These are phyloP conservation scores for Polyommatus iphigenia DNA, from an alignment of 2,888 invertebrate species.

Conservation along the genomic window DNA sequence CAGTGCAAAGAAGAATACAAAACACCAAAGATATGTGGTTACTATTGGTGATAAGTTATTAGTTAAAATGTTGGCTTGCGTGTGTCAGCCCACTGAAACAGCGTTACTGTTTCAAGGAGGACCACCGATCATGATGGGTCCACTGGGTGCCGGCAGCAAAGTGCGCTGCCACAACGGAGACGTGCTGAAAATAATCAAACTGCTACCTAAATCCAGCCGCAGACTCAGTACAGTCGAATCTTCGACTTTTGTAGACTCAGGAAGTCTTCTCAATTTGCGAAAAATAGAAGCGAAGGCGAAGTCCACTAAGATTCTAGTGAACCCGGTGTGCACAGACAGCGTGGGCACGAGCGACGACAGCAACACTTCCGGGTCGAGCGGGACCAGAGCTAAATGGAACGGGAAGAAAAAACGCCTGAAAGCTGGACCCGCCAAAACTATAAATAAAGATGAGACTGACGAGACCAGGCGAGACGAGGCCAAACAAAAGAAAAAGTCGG, in stretches of 20 bases:
- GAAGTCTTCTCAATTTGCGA: conserved; percentile 66
- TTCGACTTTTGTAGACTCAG: conserved; percentile 57
- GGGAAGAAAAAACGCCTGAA: conserved; percentile 74
- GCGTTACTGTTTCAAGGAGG: conserved; percentile 76
- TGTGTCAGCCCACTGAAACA: conserved; percentile 83
- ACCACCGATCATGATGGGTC: conserved; percentile 77
- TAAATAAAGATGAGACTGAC: conserved; percentile 51
- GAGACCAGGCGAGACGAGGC: conserved; percentile 62
- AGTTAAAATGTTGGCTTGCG: conserved; percentile 83
- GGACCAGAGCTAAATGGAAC: conserved; percentile 64
- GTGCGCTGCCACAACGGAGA: conserved; percentile 60
- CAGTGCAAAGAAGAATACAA: conserved; percentile 35
- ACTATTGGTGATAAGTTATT: conserved; percentile 58
- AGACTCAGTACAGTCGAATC: conserved; percentile 60
- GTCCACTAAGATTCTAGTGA: conserved; percentile 75
- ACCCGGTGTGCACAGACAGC: conserved; percentile 71
- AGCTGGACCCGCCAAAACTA: conserved; percentile 53
- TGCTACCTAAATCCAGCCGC: conserved; percentile 57
- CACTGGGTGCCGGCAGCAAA: conserved; percentile 72
- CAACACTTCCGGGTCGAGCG: conserved; percentile 51
- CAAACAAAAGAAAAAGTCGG: conserved; percentile 68
- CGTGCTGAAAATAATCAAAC: conserved; percentile 62
- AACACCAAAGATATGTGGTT: conserved; percentile 60
- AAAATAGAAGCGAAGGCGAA: conserved; percentile 73
- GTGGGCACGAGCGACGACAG: conserved; percentile 70